Evolutionary conservation across 1,140 invertebrate species (phyloP), one percentile per base, ranked within the genome.

Genomic region (Choristoneura fumiferana): DNA sequence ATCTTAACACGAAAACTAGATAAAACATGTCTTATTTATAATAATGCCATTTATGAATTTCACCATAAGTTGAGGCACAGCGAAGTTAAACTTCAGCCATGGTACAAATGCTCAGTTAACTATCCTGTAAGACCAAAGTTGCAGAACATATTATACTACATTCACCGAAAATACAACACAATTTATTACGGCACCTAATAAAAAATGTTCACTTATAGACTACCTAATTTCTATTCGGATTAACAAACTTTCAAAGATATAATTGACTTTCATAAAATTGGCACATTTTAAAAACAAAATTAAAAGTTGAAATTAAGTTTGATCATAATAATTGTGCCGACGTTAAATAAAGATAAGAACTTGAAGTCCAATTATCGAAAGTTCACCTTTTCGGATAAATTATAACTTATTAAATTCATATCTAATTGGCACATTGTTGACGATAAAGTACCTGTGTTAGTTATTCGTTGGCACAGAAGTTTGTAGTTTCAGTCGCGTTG

Each of bases 381-480:
- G 22, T 33, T 13, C 12, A 12, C n/a, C 12, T 43, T 10, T 17
- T 45, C 12, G 18, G 22, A 49, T 29, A 49, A 29, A 1, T 22
- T 12, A 49, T n/a, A 49, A 29, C 3, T 22, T 12, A 45, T 22
- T 9, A 45, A 45, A 45, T 22, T 33, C 54, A 57, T 54, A 60
- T 34, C 37, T 40, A 38, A 59, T 56, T 59, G 58, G 53, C 58
- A 60, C 58, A 43, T 15, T 13, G 12, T 62, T 57, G 36, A 57
- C 49, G 14, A 39, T 37, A 53, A 17, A 9, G 12, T n/a, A 45
- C 2, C 22, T 29, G 6, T 29, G 22, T 4, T 40, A 40, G 9
- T 60, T 54, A 60, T 64, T 64, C 58, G 58, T 64, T 64, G 62
- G 45, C 36, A 54, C 52, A 53, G 5, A 53, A 12, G 15, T 63